phyloP scores from a whole-genome alignment of 2,888 invertebrate species.

The Steinernema carpocapsae region DNA sequence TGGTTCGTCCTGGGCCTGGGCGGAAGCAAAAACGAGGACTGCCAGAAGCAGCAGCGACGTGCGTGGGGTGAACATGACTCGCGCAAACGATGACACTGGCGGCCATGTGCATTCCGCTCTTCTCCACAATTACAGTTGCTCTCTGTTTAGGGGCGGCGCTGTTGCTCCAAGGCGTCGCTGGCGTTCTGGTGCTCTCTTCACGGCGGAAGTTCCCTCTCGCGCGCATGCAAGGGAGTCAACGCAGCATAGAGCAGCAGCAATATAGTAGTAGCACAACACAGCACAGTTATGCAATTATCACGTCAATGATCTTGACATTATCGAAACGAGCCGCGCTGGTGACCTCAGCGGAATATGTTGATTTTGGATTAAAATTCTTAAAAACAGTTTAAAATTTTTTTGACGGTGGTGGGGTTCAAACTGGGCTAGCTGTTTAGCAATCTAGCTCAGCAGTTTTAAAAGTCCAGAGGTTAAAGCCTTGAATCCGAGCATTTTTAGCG shows the following conservation, averaged over 20 bases:
- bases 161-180: conserved; percentile 8
- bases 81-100: conserved; percentile 34
- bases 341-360: background rate
- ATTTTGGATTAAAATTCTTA: background rate
- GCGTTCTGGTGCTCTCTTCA: too few relatives aligned
- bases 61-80: conserved; percentile 31
- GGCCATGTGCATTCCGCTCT: conserved; percentile 20
- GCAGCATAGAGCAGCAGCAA: too few relatives aligned
- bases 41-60: conserved; percentile 20
- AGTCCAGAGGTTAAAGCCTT: background rate
- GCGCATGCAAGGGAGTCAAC: too few relatives aligned
- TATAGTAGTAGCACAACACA: background rate
- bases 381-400: background rate
- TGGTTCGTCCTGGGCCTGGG: conserved; percentile 23
- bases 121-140: conserved; percentile 22
- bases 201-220: too few relatives aligned
- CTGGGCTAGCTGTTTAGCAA: background rate
- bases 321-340: background rate
- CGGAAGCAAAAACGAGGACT: background rate
- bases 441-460: background rate
- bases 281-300: conserved; percentile 32
- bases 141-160: background rate
- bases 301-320: conserved; percentile 28
- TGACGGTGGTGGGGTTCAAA: background rate
- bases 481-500: too few relatives aligned